These are phyloP conservation scores for Darevskia mixta DNA, from an alignment of 2,797 vertebrate genomes.

Conservation along the genomic window DNA sequence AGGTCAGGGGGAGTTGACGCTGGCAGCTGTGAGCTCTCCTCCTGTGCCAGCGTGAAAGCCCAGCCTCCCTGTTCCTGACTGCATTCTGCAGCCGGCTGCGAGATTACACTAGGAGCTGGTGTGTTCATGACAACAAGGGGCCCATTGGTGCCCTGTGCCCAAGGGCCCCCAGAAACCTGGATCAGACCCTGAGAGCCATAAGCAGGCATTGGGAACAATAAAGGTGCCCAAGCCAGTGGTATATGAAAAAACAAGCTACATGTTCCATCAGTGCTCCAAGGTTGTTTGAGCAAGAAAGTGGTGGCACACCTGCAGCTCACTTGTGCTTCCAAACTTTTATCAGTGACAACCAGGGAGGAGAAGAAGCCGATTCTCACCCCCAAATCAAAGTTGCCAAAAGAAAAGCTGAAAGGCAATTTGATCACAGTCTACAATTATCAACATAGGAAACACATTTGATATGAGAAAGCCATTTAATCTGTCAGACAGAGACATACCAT, in stretches of 20 bases:
- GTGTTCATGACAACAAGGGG: no score
- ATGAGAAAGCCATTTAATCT: conserved; percentile 52
- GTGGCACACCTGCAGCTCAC: no score
- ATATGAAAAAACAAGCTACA: background rate
- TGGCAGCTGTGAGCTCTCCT: no score
- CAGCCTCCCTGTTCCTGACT: no score
- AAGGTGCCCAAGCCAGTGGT: background rate
- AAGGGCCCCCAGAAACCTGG: no score
- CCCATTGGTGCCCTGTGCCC: no score
- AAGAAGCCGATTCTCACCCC: background rate
- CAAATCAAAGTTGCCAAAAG: conserved; percentile 1
- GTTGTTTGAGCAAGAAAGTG: background rate
- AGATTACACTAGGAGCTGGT: no score
- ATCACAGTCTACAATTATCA: background rate
- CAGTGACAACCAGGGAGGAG: background rate
- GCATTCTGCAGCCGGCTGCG: no score
- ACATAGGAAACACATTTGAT: conserved; percentile 42
- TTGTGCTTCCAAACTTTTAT: background rate
- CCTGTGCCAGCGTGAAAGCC: no score
- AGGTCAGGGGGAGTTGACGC: no score
- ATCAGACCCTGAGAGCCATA: no score
- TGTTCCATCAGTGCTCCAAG: no score
- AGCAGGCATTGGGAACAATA: background rate
- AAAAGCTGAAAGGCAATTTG: conserved; percentile 52
- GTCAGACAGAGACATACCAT: conserved; percentile 49